These are phyloP conservation scores for Drosophila falleni DNA, from an alignment of 2,888 invertebrate genomes.

Conservation along the genomic window DNA sequence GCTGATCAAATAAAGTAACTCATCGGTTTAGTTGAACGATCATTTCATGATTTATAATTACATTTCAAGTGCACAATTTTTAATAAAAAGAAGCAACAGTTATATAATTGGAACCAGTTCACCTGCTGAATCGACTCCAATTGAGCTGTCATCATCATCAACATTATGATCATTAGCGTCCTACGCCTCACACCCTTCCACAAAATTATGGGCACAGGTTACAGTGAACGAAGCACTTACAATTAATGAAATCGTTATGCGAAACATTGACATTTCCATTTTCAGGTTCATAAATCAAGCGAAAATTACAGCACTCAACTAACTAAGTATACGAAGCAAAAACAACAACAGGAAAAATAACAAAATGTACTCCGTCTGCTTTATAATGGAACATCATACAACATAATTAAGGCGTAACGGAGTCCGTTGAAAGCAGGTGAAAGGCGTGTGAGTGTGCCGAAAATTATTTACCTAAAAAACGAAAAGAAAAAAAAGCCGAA, in stretches of 20 bases:
- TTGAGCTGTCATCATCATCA: constrained; percentile 65
- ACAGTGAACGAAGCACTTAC: constrained; percentile 53
- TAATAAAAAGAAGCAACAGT: background rate
- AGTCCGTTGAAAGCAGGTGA: constrained; percentile 70
- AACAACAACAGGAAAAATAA: constrained; percentile 34
- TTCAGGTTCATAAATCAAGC: constrained; percentile 80
- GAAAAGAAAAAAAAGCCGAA: constrained; percentile 8
- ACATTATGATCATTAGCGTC: constrained; percentile 39
- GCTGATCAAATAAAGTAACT: too few species aligned
- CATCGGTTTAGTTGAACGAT: too few species aligned
- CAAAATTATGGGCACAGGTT: constrained; percentile 43
- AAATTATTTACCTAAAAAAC: constrained; percentile 53
- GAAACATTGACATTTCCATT: constrained; percentile 77
- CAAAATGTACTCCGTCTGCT: constrained; percentile 39
- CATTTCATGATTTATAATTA: background rate
- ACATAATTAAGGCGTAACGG: constrained; percentile 79
- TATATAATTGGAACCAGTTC: background rate
- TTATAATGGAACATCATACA: constrained; percentile 73
- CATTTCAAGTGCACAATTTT: background rate
- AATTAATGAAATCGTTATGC: constrained; percentile 77
- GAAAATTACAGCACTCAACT: constrained; percentile 71
- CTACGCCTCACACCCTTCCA: constrained; percentile 28
- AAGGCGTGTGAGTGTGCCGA: constrained; percentile 77
- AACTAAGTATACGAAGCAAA: constrained; percentile 25
- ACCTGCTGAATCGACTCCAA: constrained; percentile 41